Evolutionary conservation across 2,797 vertebrate genomes (phyloP).

Genomic region (Coendou prehensilis): DNA sequence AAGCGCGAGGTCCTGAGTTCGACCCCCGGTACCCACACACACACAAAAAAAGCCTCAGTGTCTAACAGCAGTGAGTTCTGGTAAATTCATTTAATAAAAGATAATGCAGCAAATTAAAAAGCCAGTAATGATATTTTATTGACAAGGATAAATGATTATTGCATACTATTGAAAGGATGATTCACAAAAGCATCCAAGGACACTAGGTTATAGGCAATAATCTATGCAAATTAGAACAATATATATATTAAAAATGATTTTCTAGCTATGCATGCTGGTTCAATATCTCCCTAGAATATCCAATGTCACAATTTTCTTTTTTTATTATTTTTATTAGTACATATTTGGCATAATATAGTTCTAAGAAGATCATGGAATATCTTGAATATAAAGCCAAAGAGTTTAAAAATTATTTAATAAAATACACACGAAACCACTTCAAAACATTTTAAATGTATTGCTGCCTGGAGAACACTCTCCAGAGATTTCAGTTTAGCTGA

Average conservation of each 20-base stretch:
- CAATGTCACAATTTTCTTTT: background rate
- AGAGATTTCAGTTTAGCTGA: background rate
- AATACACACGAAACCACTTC: background rate
- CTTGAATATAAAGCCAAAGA: background rate
- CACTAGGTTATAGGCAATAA: background rate
- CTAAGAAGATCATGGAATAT: background rate
- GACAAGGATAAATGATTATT: background rate
- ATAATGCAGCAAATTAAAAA: background rate
- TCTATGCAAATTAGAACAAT: background rate
- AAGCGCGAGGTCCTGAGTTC: no score
- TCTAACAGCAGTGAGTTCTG: background rate
- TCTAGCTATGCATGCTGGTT: background rate
- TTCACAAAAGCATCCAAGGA: background rate
- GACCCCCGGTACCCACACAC: no score
- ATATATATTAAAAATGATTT: constrained; percentile 13
- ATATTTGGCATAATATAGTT: background rate
- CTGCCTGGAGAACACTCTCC: background rate
- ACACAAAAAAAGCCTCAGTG: background rate
- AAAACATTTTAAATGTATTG: background rate
- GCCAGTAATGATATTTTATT: background rate
- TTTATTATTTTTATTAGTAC: background rate
- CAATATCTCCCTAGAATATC: background rate
- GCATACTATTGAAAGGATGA: background rate
- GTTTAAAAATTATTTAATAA: background rate
- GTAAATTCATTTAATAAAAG: background rate